A percentile compares a stretch with the other conserved stretches of the same genome.
phyloP scores from a whole-genome alignment of 2,888 invertebrate species.

The Rhingia rostrata region DNA sequence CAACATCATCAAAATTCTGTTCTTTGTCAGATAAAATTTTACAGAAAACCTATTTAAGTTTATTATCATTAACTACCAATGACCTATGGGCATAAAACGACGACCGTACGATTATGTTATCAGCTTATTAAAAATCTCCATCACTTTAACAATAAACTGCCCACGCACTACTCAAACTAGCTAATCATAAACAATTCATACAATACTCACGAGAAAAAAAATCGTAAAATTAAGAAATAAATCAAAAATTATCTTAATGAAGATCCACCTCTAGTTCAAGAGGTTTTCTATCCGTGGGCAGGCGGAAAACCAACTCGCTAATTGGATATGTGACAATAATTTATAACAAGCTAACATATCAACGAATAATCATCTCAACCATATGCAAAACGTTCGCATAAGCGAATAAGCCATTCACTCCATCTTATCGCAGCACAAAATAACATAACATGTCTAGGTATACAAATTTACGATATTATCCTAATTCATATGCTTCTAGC shows the following conservation, averaged over 20 bases:
- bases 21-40: no score
- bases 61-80: no score
- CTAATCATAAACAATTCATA: neutral
- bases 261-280: constrained; percentile 5
- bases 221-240: constrained; percentile 50
- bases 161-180: neutral
- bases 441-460: neutral
- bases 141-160: neutral
- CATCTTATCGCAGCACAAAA: no score
- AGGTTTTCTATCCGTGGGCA: neutral
- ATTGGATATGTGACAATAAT: constrained; percentile 55
- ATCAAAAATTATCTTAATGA: constrained; percentile 45
- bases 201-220: constrained; percentile 1
- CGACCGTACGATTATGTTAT: no score
- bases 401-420: neutral
- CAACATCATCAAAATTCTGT: no score
- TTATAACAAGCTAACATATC: constrained; percentile 52
- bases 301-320: constrained; percentile 27
- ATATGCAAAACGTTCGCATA: constrained; percentile 26
- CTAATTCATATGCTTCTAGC: constrained; percentile 58
- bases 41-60: no score
- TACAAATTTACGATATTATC: constrained; percentile 21
- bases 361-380: constrained; percentile 30
- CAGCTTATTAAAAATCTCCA: no score
- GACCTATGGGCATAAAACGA: no score